Evolutionary conservation across 2,888 invertebrate genomes (phyloP).

Genomic region (Eledona agricola): DNA sequence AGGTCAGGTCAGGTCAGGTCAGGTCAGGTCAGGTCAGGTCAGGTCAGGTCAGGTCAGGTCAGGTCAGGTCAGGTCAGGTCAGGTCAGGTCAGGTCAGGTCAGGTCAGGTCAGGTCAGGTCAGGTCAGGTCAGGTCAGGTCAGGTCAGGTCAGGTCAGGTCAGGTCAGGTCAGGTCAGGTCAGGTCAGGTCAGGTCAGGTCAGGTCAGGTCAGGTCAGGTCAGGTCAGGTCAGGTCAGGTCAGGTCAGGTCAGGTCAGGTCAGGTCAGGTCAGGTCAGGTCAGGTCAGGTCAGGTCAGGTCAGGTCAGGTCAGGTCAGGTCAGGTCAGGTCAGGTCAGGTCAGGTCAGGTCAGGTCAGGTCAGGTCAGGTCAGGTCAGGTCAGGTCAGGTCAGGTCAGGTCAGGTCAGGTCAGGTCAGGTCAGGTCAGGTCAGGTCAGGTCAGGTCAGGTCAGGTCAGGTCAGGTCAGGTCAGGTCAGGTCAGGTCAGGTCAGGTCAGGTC

Average conservation of each 20-base stretch:
- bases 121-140: conserved; percentile 2
- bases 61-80: conserved; percentile 2
- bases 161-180: conserved; percentile 2
- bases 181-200: conserved; percentile 2
- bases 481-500: conserved; percentile 2
- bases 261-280: conserved; percentile 2
- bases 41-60: conserved; percentile 2
- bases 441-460: conserved; percentile 2
- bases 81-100: conserved; percentile 2
- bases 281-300: conserved; percentile 2
- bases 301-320: conserved; percentile 2
- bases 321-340: conserved; percentile 2
- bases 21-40: conserved; percentile 2
- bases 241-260: conserved; percentile 2
- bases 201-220: conserved; percentile 1
- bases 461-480: conserved; percentile 2
- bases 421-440: conserved; percentile 2
- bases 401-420: conserved; percentile 2
- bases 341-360: conserved; percentile 2
- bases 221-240: conserved; percentile 2
- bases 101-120: conserved; percentile 2
- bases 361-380: conserved; percentile 2
- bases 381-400: conserved; percentile 2
- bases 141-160: conserved; percentile 2
- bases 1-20: conserved; percentile 2